Conservation (phyloP, 2,797 vertebrate species). For the Cuculus canorus region DNA sequence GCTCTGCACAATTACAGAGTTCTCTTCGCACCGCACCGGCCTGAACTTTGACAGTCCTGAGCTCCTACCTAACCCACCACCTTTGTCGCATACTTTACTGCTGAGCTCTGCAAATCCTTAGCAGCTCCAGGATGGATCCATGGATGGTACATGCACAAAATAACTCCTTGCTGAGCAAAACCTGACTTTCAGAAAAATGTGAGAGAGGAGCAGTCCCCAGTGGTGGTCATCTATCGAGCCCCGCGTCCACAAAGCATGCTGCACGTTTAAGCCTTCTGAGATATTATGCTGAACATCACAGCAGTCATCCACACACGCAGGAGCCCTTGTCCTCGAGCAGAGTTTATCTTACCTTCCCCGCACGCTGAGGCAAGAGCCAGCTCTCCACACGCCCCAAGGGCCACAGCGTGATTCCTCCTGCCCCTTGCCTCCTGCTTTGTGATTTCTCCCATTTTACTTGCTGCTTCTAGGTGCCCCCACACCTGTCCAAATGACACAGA, state of each 20-base stretch:
- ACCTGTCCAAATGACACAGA: neutral
- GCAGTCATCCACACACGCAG: fast-evolving
- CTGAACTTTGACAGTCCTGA: fast-evolving
- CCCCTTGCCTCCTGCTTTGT: neutral
- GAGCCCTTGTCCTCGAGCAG: neutral
- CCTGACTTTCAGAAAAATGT: neutral
- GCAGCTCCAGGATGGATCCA: neutral
- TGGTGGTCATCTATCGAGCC: too few relatives aligned
- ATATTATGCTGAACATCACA: neutral
- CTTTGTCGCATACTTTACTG: neutral
- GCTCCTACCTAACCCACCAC: neutral
- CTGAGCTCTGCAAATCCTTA: neutral
- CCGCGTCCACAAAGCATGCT: neutral
- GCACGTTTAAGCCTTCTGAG: neutral
- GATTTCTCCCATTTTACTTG: neutral
- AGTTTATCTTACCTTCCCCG: neutral
- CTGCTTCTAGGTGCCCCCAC: neutral
- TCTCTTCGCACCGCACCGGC: neutral
- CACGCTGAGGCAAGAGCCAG: fast-evolving
- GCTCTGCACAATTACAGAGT: neutral
- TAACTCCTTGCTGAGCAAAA: neutral
- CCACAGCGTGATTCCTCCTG: fast-evolving
- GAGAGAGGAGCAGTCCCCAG: neutral
- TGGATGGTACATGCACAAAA: fast-evolving
- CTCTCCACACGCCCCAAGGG: fast-evolving